Base-by-base conservation (phyloP, 2,888 invertebrate genomes). In the Cerceris ruficornis region DNA sequence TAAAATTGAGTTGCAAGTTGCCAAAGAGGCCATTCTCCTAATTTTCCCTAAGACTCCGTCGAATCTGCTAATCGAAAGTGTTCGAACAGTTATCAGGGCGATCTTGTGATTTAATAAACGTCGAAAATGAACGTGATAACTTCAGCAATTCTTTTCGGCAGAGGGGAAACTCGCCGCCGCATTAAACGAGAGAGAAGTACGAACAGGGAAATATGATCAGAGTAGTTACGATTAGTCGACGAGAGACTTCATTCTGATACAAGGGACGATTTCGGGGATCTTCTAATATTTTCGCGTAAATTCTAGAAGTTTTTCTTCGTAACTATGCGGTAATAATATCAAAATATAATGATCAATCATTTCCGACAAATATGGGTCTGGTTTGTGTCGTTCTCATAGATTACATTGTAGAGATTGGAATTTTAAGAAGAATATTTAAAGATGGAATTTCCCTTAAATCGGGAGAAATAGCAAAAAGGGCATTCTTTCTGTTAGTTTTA, bases 101-200 rank as follows among this genome's bases (percentile, higher is more conserved):
- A 43, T 58, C 60, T 39, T 11, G 15, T 60, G 69, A 74, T 77
- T 77, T 77, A 73, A 77, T 77, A 77, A 77, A 73, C 76, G 69
- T 66, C 60, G 60, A 49, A 60, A 69, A 73, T 49, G 64, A 42
- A 55, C 28, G 67, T 17, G 55, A 55, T 68, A 50, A 11, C 50
- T 50, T 62, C 70, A 11, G 39, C 28, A 49, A 9, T 17, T 28
- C 43, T 66, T 67, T 64, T 15, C 61, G 39, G 50, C 60, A 7
- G 46, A 55, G 14, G 46, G 67, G 17, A 61, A 60, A 68, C 17
- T 28, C 28, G 54, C 52, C 59, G 14, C 15, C 46, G 11, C 54
- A 17, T 42, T 14, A 7, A 43, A 39, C 49, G 42, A n/a, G 49
- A 17, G 50, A 41, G 66, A 67, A 43, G 52, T 55, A 62, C 66